These are phyloP conservation scores for Charadrius vociferus DNA, from an alignment of 2,113 vertebrate species.

Conservation along the genomic window DNA sequence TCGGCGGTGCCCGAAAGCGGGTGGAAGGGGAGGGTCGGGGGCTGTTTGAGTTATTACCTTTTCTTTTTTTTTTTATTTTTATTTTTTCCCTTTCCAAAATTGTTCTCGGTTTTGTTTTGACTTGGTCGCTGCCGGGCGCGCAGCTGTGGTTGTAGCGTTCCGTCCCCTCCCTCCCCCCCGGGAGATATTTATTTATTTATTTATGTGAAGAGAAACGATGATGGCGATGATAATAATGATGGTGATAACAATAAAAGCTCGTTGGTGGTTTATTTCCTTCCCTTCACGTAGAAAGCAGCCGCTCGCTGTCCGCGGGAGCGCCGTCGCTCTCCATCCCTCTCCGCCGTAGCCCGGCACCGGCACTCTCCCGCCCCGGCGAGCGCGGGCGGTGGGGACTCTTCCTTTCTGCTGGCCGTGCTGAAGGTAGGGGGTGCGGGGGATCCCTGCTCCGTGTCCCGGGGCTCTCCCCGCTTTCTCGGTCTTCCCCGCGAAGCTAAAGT, in stretches of 20 bases:
- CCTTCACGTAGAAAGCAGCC: neutral
- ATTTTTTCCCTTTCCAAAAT: neutral
- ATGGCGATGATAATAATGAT: neutral
- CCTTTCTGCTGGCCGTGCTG: neutral
- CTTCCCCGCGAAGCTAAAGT: neutral
- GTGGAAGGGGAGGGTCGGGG: neutral
- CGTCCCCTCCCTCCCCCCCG: neutral
- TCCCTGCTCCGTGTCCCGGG: too few relatives aligned
- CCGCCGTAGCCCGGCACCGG: neutral
- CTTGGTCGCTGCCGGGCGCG: neutral
- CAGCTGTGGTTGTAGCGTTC: neutral
- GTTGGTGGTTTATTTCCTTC: constrained; percentile 36
- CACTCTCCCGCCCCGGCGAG: neutral
- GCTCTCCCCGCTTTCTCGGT: neutral
- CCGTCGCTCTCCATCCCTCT: neutral
- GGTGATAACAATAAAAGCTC: constrained; percentile 45
- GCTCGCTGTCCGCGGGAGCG: neutral
- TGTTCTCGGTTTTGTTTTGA: neutral
- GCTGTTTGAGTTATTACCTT: neutral
- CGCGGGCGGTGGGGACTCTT: too few relatives aligned
- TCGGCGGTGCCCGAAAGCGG: neutral
- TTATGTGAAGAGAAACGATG: constrained; percentile 83
- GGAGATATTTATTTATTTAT: constrained; percentile 99
- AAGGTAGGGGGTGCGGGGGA: neutral
- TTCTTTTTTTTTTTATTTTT: neutral